Evolutionary conservation across 2,113 vertebrate species (phyloP).

Genomic region (Potamarius usumacintae): DNA sequence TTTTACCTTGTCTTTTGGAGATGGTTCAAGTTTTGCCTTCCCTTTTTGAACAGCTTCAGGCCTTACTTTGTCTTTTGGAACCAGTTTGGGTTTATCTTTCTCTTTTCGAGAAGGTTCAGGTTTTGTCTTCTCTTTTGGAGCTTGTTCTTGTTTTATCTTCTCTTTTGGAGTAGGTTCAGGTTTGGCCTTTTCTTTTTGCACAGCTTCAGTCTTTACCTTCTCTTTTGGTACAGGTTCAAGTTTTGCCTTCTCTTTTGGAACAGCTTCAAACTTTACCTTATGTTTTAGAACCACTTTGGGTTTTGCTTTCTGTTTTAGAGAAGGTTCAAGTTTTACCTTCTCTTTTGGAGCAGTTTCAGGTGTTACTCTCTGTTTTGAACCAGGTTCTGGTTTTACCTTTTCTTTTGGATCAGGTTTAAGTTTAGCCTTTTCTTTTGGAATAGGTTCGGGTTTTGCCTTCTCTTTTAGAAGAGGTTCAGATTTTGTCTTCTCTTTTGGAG

Average conservation of each 20-base stretch:
- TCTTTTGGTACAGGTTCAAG: slow-evolving; percentile 31
- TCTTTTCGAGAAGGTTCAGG: slow-evolving; percentile 5
- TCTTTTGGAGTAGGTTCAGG: slow-evolving; percentile 26
- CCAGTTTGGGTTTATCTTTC: slow-evolving; percentile 10
- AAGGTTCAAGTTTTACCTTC: slow-evolving; percentile 6
- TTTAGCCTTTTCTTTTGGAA: background rate
- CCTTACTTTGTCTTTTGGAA: background rate
- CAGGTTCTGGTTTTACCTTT: slow-evolving; percentile 29
- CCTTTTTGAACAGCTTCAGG: background rate
- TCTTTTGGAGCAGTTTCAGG: slow-evolving; percentile 16
- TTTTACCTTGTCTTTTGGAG: slow-evolving; percentile 28
- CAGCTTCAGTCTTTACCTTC: background rate
- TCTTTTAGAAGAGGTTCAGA: slow-evolving; percentile 22
- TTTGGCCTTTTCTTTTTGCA: background rate
- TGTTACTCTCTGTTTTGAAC: background rate
- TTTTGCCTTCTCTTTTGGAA: background rate
- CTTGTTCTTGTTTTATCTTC: slow-evolving; percentile 15
- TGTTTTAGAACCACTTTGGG: slow-evolving; percentile 30
- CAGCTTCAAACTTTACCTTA: slow-evolving; percentile 41
- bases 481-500: background rate
- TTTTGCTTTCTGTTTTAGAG: slow-evolving; percentile 1
- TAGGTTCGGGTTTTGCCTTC: slow-evolving; percentile 5
- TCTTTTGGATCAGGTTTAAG: slow-evolving; percentile 19
- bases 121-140: background rate
- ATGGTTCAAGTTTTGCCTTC: slow-evolving; percentile 3